phyloP scores from a whole-genome alignment of 2,888 invertebrate species.

The Philopedon plagiatum region DNA sequence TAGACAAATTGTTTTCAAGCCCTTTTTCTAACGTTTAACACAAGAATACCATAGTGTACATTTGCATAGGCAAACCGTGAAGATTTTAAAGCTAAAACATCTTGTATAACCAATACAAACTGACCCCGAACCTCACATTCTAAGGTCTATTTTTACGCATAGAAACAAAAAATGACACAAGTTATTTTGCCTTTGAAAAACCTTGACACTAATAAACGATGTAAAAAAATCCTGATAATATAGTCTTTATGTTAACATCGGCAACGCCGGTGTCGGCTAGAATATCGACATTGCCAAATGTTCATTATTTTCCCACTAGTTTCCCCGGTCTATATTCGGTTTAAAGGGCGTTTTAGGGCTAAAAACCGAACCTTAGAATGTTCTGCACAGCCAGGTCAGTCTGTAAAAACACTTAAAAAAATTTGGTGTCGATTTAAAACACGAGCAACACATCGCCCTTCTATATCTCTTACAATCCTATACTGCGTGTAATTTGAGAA shows the following conservation, averaged over 20 bases:
- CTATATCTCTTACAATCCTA: neutral
- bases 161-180: neutral
- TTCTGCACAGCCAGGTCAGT: neutral
- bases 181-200: no score
- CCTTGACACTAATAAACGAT: no score
- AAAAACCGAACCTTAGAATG: no score
- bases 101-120: neutral
- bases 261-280: no score
- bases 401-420: neutral
- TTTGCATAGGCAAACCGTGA: constrained; percentile 11
- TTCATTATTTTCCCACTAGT: no score
- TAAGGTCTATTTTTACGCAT: neutral
- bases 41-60: constrained; percentile 2
- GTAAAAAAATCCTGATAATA: no score
- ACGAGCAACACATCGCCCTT: neutral
- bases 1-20: constrained; percentile 1
- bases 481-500: neutral
- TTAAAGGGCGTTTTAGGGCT: no score
- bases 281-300: no score
- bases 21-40: neutral
- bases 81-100: constrained; percentile 13
- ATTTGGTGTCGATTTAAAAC: constrained; percentile 5
- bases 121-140: neutral
- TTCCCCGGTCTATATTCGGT: no score
- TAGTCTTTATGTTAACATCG: no score